phyloP scores from a whole-genome alignment of 2,888 invertebrate genomes.

The Rhagium mordax region DNA sequence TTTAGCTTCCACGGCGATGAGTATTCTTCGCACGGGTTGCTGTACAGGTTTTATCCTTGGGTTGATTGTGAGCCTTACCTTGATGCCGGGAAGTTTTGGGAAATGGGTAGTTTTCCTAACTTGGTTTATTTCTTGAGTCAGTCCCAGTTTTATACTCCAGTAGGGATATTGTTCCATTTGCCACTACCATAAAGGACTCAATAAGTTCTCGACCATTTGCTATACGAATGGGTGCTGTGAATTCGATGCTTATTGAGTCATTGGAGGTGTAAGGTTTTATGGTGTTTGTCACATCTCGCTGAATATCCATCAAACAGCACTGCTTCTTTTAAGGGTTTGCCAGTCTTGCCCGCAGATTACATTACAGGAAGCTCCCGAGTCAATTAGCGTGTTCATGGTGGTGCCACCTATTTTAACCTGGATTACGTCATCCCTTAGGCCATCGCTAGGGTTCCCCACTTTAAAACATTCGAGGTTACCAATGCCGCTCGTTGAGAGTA shows the following conservation, averaged over 20 bases:
- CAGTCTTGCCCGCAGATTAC: constrained; percentile 27
- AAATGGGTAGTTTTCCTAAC: no score
- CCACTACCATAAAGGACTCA: constrained; percentile 24
- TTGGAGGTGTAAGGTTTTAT: no score
- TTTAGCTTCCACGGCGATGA: constrained; percentile 38
- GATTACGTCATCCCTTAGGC: neutral
- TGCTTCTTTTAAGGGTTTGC: constrained; percentile 1
- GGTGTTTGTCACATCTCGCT: no score
- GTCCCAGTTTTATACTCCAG: constrained; percentile 30
- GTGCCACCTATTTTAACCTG: neutral
- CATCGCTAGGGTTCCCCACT: neutral
- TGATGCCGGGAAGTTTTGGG: constrained; percentile 10
- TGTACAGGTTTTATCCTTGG: constrained; percentile 1
- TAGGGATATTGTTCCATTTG: constrained; percentile 21
- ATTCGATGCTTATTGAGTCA: constrained; percentile 18
- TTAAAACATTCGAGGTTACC: neutral
- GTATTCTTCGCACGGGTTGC: constrained; percentile 31
- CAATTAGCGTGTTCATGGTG: constrained; percentile 25
- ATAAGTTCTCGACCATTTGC: constrained; percentile 9
- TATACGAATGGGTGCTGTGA: constrained; percentile 27
- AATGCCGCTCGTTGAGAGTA: neutral
- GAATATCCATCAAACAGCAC: no score
- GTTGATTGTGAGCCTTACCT: constrained; percentile 5
- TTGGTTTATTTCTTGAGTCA: no score
- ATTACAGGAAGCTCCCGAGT: constrained; percentile 28